Evolutionary conservation across 2,888 invertebrate genomes (phyloP).

Genomic region (Cataglyphis livida): DNA sequence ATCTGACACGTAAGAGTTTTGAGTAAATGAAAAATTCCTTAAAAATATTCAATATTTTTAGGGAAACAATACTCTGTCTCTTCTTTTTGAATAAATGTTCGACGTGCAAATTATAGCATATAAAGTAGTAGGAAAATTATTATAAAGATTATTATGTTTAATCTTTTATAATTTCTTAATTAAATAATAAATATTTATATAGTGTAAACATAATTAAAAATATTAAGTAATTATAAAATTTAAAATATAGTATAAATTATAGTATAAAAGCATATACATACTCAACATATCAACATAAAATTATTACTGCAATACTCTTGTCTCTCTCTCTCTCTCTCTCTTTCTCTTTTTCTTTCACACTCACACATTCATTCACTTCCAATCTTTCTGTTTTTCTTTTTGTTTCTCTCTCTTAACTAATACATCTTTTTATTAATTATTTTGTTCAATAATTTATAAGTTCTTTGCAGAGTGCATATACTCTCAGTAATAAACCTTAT

Average conservation of each 20-base stretch:
- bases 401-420: not conserved
- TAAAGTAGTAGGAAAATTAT: not conserved
- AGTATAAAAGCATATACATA: not conserved
- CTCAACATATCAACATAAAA: not conserved
- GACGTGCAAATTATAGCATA: conserved; percentile 53
- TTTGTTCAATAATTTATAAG: conserved; percentile 23
- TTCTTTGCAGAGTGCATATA: conserved; percentile 48
- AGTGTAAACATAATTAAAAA: not conserved
- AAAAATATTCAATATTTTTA: conserved; percentile 45
- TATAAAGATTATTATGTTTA: conserved; percentile 39
- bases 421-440: not conserved
- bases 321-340: not conserved
- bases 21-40: conserved; percentile 66
- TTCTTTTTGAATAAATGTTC: conserved; percentile 50
- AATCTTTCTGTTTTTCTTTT: not conserved
- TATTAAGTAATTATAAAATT: not conserved
- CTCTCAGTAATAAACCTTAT: conserved; percentile 7
- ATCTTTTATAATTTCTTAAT: conserved; percentile 16
- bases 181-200: conserved; percentile 20
- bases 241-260: conserved; percentile 13
- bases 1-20: conserved; percentile 86
- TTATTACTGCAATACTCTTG: conserved; percentile 15
- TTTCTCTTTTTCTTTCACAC: not conserved
- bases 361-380: too few relatives aligned
- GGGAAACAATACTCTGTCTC: conserved; percentile 24